Evolutionary conservation across 2,113 vertebrate species (phyloP).

Genomic region (Dinomys branickii): DNA sequence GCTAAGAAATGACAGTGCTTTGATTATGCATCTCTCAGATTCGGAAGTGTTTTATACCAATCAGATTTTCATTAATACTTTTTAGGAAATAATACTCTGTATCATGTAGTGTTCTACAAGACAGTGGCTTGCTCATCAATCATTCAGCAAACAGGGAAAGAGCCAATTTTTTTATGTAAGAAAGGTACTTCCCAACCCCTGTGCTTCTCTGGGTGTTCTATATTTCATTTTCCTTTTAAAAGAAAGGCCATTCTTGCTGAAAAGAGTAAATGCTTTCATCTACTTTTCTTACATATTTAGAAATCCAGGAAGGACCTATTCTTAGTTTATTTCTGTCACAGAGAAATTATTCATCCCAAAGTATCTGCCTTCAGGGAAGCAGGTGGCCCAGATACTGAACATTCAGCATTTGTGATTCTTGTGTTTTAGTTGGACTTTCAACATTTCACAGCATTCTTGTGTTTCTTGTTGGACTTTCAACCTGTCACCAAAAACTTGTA

Average conservation of each 20-base stretch:
- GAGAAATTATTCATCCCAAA: conserved; percentile 44
- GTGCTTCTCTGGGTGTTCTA: not conserved
- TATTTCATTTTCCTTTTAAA: conserved; percentile 16
- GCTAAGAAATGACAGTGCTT: not conserved
- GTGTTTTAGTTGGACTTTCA: not conserved
- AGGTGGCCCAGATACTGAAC: not conserved
- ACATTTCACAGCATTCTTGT: not conserved
- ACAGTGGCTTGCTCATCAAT: not conserved
- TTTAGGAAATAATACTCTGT: not conserved
- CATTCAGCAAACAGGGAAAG: not conserved
- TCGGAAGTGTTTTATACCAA: not conserved
- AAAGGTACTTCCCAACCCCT: not conserved
- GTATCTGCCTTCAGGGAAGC: conserved; percentile 36
- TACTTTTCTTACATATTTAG: conserved; percentile 50
- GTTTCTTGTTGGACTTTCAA: not conserved
- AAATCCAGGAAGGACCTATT: conserved; percentile 19
- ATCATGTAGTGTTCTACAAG: not conserved
- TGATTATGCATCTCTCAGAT: not conserved
- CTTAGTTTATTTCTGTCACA: conserved; percentile 29
- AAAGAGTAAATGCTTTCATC: conserved; percentile 31
- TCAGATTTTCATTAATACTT: not conserved
- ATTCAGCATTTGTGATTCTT: not conserved
- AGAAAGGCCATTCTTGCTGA: not conserved
- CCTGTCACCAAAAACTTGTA: conserved; percentile 39
- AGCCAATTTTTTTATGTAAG: not conserved